Percentiles rank a stretch among this genome's conserved stretches.
phyloP scores from a whole-genome alignment of 2,113 vertebrate genomes.

The Chiloscyllium plagiosum region DNA sequence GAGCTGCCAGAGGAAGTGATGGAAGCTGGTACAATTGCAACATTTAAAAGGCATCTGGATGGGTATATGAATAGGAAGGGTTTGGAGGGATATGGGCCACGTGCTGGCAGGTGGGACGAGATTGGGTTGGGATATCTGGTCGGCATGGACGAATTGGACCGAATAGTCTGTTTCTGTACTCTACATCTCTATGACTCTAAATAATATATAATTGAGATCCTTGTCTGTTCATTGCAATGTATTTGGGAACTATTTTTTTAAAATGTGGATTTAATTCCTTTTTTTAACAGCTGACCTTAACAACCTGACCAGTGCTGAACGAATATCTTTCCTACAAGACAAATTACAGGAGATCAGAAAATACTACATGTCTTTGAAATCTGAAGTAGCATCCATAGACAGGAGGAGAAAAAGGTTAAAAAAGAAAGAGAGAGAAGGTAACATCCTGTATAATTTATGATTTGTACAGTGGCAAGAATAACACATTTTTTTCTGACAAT shows the following conservation, averaged over 20 bases:
- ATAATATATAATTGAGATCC: neutral
- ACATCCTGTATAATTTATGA: constrained; percentile 30
- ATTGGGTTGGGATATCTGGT: too few species aligned
- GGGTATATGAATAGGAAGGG: too few species aligned
- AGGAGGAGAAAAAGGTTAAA: constrained; percentile 88
- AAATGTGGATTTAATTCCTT: neutral
- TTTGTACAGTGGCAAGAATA: neutral
- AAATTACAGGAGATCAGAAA: constrained; percentile 96
- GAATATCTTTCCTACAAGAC: constrained; percentile 93
- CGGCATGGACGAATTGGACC: too few species aligned
- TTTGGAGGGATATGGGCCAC: too few species aligned
- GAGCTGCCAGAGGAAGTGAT: too few species aligned
- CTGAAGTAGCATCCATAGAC: constrained; percentile 96
- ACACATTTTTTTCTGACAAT: neutral
- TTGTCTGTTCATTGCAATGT: neutral
- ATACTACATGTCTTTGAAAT: constrained; percentile 96
- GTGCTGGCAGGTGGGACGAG: too few species aligned
- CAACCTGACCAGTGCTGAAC: constrained; percentile 82
- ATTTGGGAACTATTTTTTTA: neutral
- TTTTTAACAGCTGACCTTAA: constrained; percentile 77
- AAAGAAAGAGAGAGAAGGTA: constrained; percentile 98
- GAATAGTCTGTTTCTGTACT: too few species aligned
- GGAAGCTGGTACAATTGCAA: too few species aligned
- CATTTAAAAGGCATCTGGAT: too few species aligned
- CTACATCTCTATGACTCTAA: too few species aligned